Base-by-base conservation (phyloP, 2,888 invertebrate species). In the Calliscelio sp. region DNA sequence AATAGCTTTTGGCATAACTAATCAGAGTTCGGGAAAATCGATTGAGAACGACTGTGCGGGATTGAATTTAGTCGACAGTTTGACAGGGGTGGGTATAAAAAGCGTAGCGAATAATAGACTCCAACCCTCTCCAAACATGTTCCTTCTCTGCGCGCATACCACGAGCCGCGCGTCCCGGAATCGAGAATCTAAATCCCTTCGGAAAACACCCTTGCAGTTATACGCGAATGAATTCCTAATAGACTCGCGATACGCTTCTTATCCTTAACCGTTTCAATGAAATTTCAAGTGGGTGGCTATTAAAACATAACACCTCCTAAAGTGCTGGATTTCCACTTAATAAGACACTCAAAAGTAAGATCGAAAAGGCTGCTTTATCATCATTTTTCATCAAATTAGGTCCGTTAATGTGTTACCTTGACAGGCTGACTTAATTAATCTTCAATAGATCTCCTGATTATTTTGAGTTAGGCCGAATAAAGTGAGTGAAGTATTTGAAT, bases 31-130 rank as follows among this genome's bases (percentile, higher is more conserved):
- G 35, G n/a, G 55, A 61, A 80, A 65, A 53, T 59, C 78, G 85
- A 87, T 89, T 92, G 92, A 92, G 92, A 92, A 91, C 91, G 85
- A 90, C 92, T 92, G 92, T 82, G 79, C 82, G 85, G 90, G 90
- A 92, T 91, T 91, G 92, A 92, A 92, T 92, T 92, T 90, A 88
- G 86, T 86, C 91, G 92, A 92, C 92, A 90, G 91, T 92, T 91
- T 92, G 91, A 91, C 91, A 90, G 89, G 88, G 65, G 84, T 86
- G 88, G 86, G 89, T 89, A 92, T 90, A 92, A 92, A 92, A 92
- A 92, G 90, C 90, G 88, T 89, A 90, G 87, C 88, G 91, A 92
- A 92, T 92, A 92, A 92, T 92, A 91, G 92, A 92, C 90, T 90
- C 86, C 88, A 89, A 91, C 91, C 92, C 92, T 92, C 91, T 90